phyloP scores from a whole-genome alignment of 1,140 invertebrate species.

The Leptopilina clavipes region DNA sequence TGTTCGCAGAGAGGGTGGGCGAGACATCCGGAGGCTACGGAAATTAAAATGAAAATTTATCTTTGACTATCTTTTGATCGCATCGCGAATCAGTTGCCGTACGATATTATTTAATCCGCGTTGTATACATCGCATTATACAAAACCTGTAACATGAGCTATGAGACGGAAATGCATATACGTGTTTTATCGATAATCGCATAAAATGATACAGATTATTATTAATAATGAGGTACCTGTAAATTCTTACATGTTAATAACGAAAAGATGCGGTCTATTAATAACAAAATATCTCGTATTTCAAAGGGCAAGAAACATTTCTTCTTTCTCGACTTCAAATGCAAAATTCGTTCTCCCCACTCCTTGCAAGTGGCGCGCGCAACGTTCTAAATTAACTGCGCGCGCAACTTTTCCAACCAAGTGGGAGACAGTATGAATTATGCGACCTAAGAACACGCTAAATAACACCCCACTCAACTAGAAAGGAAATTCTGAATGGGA shows the following conservation, averaged over 20 bases:
- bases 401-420: too few species aligned
- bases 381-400: too few species aligned
- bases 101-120: conserved; percentile 18
- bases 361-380: too few species aligned
- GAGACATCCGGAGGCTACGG: conserved; percentile 4
- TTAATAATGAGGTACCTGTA: not conserved
- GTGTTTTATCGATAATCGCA: not conserved
- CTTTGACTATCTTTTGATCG: conserved; percentile 11
- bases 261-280: too few species aligned
- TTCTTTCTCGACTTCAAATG: too few species aligned
- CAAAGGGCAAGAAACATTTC: too few species aligned
- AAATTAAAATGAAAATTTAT: conserved; percentile 25
- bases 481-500: too few species aligned
- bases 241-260: not conserved
- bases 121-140: not conserved
- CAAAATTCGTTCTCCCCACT: too few species aligned
- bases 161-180: not conserved
- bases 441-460: too few species aligned
- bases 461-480: too few species aligned
- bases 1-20: conserved; percentile 1
- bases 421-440: too few species aligned
- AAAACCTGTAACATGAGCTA: not conserved
- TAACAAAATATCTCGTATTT: too few species aligned
- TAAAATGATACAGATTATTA: not conserved
- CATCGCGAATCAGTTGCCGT: conserved; percentile 21